These are phyloP conservation scores for Rhodeus uyekii DNA, from an alignment of 2,797 vertebrate species.

Conservation along the genomic window DNA sequence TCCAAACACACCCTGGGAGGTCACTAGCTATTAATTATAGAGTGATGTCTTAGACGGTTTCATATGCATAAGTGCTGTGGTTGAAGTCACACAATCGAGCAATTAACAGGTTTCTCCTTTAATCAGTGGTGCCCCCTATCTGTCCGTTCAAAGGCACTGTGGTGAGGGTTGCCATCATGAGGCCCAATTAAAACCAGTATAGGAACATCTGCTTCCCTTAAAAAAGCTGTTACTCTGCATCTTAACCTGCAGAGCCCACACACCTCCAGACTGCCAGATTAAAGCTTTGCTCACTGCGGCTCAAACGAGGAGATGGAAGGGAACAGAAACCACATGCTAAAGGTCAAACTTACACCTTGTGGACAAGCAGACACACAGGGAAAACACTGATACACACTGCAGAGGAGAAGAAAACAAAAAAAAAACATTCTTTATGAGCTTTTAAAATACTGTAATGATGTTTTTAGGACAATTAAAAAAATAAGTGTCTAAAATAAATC, in stretches of 20 bases:
- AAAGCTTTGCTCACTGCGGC: conserved; percentile 32
- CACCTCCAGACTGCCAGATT: conserved; percentile 61
- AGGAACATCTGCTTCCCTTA: conserved; percentile 67
- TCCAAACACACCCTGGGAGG: conserved; percentile 27
- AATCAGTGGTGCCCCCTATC: conserved; percentile 64
- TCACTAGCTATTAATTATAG: conserved; percentile 55
- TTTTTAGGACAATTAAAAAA: background rate
- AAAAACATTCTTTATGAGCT: background rate
- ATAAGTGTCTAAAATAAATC: background rate
- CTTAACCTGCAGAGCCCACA: conserved; percentile 59
- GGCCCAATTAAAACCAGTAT: conserved; percentile 70
- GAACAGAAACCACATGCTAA: conserved; percentile 19
- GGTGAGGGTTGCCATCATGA: conserved; percentile 66
- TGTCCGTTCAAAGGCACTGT: conserved; percentile 60
- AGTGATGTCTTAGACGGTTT: conserved; percentile 56
- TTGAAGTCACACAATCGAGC: conserved; percentile 55
- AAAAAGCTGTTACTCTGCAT: conserved; percentile 53
- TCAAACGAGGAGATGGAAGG: background rate
- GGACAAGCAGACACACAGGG: conserved; percentile 9
- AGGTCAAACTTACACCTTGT: conserved; percentile 3
- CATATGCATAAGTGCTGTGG: conserved; percentile 57
- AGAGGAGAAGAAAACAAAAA: background rate
- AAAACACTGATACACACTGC: background rate
- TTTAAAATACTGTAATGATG: background rate
- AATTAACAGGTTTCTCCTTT: conserved; percentile 63